Evolutionary conservation across 2,797 vertebrate species (phyloP), one percentile per base, ranked within the genome.

Genomic region (Eremophila alpestris): DNA sequence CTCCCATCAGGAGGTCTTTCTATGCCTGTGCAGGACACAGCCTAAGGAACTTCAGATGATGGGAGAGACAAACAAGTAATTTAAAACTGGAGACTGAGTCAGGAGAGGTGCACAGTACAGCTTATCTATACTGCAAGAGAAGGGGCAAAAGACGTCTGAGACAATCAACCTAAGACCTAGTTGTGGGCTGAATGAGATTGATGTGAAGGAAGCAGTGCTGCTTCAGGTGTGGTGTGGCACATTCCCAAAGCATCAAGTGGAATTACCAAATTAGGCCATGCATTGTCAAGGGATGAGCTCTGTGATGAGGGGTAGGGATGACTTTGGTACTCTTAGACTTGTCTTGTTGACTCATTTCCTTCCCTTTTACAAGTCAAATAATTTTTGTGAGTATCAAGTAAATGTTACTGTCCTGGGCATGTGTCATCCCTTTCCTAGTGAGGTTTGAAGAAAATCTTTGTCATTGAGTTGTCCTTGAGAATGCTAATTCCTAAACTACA

Each of bases 271-370:
- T 59, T 41, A 74, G 26, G 45, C 26, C 8, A 11, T 7, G 11
- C 0, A 0, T 22, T 65, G n/a, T 49, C 4, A 1, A 65, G 43
- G 26, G 21, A 65, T 52, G 12, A 10, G 29, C 19, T 63, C 34
- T 13, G 22, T 32, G 27, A 29, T 56, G 41, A 87, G 30, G 3
- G 40, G 5, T 21, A 64, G n/a, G 20, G 15, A 51, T n/a, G 34
- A 45, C 40, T 87, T 75, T 21, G 22, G 16, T 43, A 41, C 19
- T 49, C 30, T 41, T 65, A 60, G 36, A 23, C 27, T 67, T 34
- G 5, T 45, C 40, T 54, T n/a, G 7, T 54, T 89, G 81, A 51
- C 10, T 83, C 36, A 48, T 74, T 91, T 74, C 9, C n/a, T 89
- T 80, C 20, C n/a, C 41, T 86, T 83, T 52, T 24, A 36, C 10